Base-by-base conservation (phyloP, 2,888 invertebrate species). In the Rhamnusium bicolor region DNA sequence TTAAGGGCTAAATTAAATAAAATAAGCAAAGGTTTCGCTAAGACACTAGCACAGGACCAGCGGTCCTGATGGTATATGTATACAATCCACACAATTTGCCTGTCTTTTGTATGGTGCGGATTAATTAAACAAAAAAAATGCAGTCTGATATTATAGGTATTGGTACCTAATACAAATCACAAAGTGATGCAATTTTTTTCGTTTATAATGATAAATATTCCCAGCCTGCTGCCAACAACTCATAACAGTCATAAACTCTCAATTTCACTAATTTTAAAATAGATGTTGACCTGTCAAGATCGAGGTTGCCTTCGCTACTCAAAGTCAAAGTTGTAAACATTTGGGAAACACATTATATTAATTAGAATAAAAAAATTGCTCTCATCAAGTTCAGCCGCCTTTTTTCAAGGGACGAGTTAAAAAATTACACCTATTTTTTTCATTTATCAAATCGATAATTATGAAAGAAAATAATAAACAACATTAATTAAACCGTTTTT, bases 401-500 rank as follows among this genome's bases (percentile, higher is more conserved):
- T 49, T 49, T 16, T 18, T 49, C n/a, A n/a, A 14, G 47, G 47
- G 29, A 29, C 6, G 5, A 29, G 8, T n/a, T n/a, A n/a, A n/a
- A n/a, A n/a, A n/a, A n/a, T n/a, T n/a, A n/a, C n/a, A n/a, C n/a
- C n/a, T 1, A 29, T 2, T 29, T 29, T 29, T 6, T 6, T 53
- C 18, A 18, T 53, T 21, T 2, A 12, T 54, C 10, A 40, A 12
- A n/a, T 2, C 8, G 12, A 54, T 24, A 24, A n/a, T 24, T 54
- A 24, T n/a, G 54, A 54, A 21, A 54, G 54, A 24, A 24, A 21
- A 24, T 14, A 51, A n/a, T 16, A 63, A 24, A 21, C 63, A 14
- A 49, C 21, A 5, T 63, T 49, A 49, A 63, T 49, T 49, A 29
- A 51, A 18, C 51, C 27, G 46, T 61, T 63, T 63, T 63, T 51